phyloP scores from a whole-genome alignment of 2,113 vertebrate species.

The Solea senegalensis region DNA sequence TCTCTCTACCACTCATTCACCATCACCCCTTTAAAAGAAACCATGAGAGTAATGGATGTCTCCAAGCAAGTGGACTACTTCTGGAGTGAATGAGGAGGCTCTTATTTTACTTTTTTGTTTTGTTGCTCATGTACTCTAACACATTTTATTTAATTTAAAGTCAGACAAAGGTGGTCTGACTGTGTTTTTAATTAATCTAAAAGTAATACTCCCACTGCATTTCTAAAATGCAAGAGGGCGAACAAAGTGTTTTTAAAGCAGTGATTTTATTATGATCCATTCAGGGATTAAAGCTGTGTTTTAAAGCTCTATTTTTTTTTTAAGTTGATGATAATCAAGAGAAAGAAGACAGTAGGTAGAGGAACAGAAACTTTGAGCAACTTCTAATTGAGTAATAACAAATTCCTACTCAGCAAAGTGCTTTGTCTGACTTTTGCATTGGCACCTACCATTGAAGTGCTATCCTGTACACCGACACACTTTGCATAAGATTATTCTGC shows the following conservation, averaged over 20 bases:
- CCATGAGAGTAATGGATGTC: neutral
- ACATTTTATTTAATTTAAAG: neutral
- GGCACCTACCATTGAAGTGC: neutral
- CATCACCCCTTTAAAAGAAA: neutral
- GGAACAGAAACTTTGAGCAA: too few relatives aligned
- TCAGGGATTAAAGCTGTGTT: conserved; percentile 10
- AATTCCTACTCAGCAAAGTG: neutral
- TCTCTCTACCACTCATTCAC: too few relatives aligned
- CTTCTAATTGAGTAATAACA: too few relatives aligned
- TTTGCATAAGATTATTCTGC: neutral
- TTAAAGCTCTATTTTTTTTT: conserved; percentile 20
- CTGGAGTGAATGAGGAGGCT: too few relatives aligned
- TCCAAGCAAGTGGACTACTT: neutral
- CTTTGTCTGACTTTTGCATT: neutral
- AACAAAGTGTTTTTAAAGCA: too few relatives aligned
- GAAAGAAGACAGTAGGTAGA: too few relatives aligned
- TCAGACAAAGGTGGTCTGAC: neutral
- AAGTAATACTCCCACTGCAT: neutral
- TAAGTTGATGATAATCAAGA: too few relatives aligned
- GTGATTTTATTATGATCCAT: neutral
- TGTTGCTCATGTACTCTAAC: neutral
- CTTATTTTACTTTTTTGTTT: too few relatives aligned
- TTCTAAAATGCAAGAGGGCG: too few relatives aligned
- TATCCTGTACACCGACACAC: neutral
- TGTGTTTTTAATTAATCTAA: neutral